Evolutionary conservation across 2,888 invertebrate genomes (phyloP), one percentile per base, ranked within the genome.

Genomic region (Caradrina kadenii): DNA sequence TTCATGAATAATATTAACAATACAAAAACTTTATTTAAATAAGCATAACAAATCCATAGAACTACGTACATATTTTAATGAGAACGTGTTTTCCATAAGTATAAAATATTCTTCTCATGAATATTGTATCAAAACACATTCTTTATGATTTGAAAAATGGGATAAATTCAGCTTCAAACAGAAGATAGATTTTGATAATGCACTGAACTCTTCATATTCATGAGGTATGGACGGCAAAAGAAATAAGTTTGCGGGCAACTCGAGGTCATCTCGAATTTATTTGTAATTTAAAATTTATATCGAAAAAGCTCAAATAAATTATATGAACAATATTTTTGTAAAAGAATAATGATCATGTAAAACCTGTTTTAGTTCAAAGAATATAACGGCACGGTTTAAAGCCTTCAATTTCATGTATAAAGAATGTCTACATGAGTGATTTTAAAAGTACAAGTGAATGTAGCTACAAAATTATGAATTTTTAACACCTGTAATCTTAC

Each of bases 131-230:
- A 53, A 58, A 58, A 53, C 66, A 68, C 71, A 64, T 72, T 70
- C 48, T 63, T 69, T 64, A 67, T 62, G 45, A 66, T 71, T 64
- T 73, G 52, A 65, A 70, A 68, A 42, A 76, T 63, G 59, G 22
- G 67, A 80, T 72, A 81, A 63, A 76, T 75, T 76, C 58, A 63
- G 58, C 22, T 65, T 56, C 56, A 54, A 66, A 73, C 70, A 63
- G 53, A 66, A 69, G 69, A 81, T 77, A 82, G 69, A 76, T 79
- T 83, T 83, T 69, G 79, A 86, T 86, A 85, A 86, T 84, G 81
- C 79, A 76, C 80, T 73, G 68, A 79, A 75, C 73, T 78, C 74
- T 87, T 83, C 81, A 83, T 86, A 86, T 87, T 87, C 87, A 87
- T 82, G 79, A 78, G 54, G 65, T 66, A 69, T 17, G 6, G 21